A percentile compares a stretch with the other conserved stretches of the same genome.
These are phyloP conservation scores for Lithobius niger DNA, from an alignment of 1,140 invertebrate genomes.

Conservation along the genomic window DNA sequence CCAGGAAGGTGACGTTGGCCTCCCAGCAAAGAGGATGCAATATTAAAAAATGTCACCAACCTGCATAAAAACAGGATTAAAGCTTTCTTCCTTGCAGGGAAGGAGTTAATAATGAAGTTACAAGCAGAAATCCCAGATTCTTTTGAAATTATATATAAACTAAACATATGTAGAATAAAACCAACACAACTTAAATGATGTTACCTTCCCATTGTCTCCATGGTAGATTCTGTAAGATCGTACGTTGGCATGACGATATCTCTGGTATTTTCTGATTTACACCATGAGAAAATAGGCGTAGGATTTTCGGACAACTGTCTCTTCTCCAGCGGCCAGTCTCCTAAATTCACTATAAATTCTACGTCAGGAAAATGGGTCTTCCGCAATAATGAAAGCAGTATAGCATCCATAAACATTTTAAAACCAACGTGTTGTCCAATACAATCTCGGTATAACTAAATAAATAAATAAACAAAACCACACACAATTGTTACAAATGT, in stretches of 20 bases:
- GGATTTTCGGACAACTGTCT: constrained; percentile 29
- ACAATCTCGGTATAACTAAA: constrained; percentile 66
- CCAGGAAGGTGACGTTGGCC: too few relatives aligned
- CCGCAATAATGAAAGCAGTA: constrained; percentile 63
- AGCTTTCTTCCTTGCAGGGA: too few relatives aligned
- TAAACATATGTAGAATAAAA: too few relatives aligned
- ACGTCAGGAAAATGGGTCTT: constrained; percentile 75
- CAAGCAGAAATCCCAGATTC: too few relatives aligned
- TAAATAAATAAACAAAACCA: constrained; percentile 13
- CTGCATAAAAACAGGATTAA: too few relatives aligned
- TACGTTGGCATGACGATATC: constrained; percentile 94
- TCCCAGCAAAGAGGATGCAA: too few relatives aligned
- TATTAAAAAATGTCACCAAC: too few relatives aligned
- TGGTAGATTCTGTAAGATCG: constrained; percentile 78
- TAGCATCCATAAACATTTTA: constrained; percentile 86
- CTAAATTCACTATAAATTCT: constrained; percentile 85
- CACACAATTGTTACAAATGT: not conserved
- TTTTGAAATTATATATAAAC: too few relatives aligned
- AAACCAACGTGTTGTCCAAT: constrained; percentile 92
- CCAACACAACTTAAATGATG: too few relatives aligned
- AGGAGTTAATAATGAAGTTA: too few relatives aligned
- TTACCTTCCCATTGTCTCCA: constrained; percentile 82
- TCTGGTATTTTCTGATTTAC: constrained; percentile 63
- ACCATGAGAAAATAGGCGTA: constrained; percentile 93
- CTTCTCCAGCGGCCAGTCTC: constrained; percentile 76